Conservation (phyloP, 2,113 vertebrate genomes). For the Ochotona princeps region DNA sequence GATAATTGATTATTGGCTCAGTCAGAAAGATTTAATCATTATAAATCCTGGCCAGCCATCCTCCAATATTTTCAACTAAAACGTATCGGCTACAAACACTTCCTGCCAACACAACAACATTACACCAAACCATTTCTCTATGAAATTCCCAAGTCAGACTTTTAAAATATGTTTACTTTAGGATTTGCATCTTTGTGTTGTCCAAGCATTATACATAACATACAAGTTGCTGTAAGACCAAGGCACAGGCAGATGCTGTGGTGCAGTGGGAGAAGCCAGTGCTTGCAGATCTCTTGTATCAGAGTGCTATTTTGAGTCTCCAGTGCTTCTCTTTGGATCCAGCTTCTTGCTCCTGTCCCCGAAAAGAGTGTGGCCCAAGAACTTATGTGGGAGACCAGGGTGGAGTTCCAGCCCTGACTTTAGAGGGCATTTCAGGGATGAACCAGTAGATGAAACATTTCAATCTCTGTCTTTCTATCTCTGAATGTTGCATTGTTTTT, state of each 20-base stretch:
- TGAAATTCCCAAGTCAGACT: background rate
- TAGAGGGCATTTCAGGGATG: no score
- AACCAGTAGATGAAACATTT: no score
- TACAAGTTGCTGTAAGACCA: constrained; percentile 29
- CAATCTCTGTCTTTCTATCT: no score
- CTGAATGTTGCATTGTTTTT: no score
- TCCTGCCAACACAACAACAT: background rate
- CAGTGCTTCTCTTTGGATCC: no score
- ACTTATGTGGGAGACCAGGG: no score
- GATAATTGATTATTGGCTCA: constrained; percentile 50
- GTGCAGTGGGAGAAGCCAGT: no score
- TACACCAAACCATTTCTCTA: constrained; percentile 23
- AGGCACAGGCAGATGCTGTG: background rate
- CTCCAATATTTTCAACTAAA: constrained; percentile 10
- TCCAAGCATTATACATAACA: background rate
- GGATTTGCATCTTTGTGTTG: background rate
- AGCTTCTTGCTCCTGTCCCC: no score
- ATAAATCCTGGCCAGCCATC: constrained; percentile 12
- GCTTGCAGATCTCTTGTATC: no score
- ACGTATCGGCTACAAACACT: background rate
- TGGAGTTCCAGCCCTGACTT: no score
- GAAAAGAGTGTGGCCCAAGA: no score
- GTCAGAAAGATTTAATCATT: constrained; percentile 21
- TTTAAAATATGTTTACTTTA: background rate
- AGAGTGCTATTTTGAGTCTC: no score